Conservation (phyloP, 2,797 vertebrate species). For the Melanotaenia boesemani region DNA sequence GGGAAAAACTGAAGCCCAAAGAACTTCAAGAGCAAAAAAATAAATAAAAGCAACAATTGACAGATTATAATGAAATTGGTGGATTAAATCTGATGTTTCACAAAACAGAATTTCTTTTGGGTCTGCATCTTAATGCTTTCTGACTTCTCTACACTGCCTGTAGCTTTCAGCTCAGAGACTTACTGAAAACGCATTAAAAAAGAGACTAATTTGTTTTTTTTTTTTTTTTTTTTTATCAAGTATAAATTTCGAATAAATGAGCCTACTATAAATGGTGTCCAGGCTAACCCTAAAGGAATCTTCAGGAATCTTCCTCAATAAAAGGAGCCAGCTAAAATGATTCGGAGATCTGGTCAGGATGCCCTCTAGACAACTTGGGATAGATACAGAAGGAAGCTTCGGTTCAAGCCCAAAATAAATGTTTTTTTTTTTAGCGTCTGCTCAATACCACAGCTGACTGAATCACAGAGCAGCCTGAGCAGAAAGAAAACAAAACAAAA, state of each 20-base stretch:
- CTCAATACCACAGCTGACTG: not conserved
- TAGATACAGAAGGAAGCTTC: not conserved
- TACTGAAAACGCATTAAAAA: not conserved
- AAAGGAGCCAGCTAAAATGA: not conserved
- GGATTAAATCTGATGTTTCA: conserved; percentile 14
- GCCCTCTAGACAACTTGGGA: not conserved
- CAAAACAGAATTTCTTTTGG: not conserved
- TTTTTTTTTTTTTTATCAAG: not conserved
- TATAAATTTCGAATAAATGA: not conserved
- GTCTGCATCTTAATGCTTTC: not conserved
- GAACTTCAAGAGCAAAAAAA: not conserved
- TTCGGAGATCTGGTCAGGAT: not conserved
- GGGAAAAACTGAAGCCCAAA: not conserved
- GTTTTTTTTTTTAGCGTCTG: not conserved
- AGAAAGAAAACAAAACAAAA: not conserved
- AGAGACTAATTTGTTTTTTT: not conserved
- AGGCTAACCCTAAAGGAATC: not conserved
- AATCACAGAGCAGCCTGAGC: not conserved
- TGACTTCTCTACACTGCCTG: not conserved
- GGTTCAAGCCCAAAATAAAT: not conserved
- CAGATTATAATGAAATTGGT: conserved; percentile 4
- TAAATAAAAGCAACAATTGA: not conserved
- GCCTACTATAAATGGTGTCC: not conserved
- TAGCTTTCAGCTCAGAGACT: not conserved
- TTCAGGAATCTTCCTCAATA: not conserved